Conservation (phyloP, 2,113 vertebrate genomes). For the Gambusia affinis region DNA sequence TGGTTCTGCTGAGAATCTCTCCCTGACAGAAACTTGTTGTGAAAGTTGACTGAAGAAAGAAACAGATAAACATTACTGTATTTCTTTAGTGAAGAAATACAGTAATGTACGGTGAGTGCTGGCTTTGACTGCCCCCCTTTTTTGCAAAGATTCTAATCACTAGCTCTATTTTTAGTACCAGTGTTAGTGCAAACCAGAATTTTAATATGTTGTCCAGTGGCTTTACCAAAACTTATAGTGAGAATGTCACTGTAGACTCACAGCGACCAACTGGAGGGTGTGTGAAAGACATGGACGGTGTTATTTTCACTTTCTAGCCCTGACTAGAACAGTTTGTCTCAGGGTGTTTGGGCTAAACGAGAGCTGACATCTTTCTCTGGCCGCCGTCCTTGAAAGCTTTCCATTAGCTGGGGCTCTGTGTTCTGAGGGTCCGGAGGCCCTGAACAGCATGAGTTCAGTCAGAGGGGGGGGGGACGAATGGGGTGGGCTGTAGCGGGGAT, state of each 20-base stretch:
- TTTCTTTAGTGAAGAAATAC: no score
- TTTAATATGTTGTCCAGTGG: no score
- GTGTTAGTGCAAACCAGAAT: not conserved
- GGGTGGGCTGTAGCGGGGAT: not conserved
- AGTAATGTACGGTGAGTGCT: no score
- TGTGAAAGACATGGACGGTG: conserved; percentile 15
- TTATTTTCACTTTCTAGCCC: conserved; percentile 50
- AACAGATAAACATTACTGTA: no score
- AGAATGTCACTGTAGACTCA: not conserved
- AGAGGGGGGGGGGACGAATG: not conserved
- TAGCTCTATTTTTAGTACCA: not conserved
- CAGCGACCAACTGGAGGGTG: not conserved
- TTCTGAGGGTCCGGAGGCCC: conserved; percentile 81
- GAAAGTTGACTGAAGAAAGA: no score
- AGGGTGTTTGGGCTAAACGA: conserved; percentile 77
- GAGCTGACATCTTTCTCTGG: conserved; percentile 83
- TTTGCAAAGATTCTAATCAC: not conserved
- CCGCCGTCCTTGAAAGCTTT: conserved; percentile 92
- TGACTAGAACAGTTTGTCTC: conserved; percentile 55
- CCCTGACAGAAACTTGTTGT: no score
- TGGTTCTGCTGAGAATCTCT: no score
- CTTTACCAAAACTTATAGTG: not conserved
- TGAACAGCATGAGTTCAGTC: conserved; percentile 76
- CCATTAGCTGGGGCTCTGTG: conserved; percentile 86
- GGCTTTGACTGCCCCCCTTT: no score